Conservation (phyloP, 2,113 vertebrate genomes). For the Myxocyprinus asiaticus region DNA sequence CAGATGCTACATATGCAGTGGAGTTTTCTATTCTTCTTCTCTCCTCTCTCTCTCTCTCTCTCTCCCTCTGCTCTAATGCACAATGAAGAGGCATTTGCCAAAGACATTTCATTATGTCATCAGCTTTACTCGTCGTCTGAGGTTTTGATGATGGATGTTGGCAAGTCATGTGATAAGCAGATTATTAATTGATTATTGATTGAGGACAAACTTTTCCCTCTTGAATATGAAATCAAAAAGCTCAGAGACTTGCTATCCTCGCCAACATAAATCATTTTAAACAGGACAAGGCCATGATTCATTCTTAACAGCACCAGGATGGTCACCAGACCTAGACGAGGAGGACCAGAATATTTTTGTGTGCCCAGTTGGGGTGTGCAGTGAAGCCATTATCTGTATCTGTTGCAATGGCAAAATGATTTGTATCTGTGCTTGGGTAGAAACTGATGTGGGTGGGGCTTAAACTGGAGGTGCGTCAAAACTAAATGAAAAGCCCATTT, state of each 20-base stretch:
- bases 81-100: slow-evolving; percentile 9
- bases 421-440: no score
- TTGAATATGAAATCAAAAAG: slow-evolving; percentile 33
- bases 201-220: slow-evolving; percentile 39
- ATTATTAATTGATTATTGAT: slow-evolving; percentile 45
- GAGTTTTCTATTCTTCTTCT: no score
- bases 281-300: slow-evolving; percentile 20
- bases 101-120: slow-evolving; percentile 31
- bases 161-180: slow-evolving; percentile 27
- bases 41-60: neutral
- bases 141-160: slow-evolving; percentile 34
- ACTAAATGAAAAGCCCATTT: no score
- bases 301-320: slow-evolving; percentile 16
- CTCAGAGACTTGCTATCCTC: neutral
- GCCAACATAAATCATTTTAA: slow-evolving; percentile 28
- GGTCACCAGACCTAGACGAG: neutral
- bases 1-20: neutral
- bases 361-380: neutral
- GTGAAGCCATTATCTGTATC: no score
- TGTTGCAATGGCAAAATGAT: no score
- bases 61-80: neutral
- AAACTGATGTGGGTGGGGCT: no score
- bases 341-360: slow-evolving; percentile 5
- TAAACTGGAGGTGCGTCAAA: no score
- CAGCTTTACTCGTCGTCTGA: slow-evolving; percentile 15